These are phyloP conservation scores for Buceros bicornis DNA, from an alignment of 2,797 vertebrate species.

Conservation along the genomic window DNA sequence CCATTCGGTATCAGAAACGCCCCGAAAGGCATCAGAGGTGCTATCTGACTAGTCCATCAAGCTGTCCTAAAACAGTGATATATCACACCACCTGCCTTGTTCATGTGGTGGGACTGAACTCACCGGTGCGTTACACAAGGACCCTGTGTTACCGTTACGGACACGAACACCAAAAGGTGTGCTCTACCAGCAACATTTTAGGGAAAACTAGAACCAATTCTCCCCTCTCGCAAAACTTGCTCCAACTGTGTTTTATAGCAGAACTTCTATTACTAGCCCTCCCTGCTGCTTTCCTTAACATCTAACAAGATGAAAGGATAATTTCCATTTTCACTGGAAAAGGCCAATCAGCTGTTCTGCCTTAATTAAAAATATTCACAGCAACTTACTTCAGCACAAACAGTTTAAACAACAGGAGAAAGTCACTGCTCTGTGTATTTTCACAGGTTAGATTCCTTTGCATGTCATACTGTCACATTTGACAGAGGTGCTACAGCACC, in stretches of 20 bases:
- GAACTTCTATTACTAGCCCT: background rate
- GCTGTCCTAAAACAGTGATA: background rate
- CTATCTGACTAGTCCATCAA: background rate
- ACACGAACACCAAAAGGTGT: background rate
- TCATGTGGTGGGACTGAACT: background rate
- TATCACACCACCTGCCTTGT: background rate
- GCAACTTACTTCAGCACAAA: background rate
- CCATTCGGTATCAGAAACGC: background rate
- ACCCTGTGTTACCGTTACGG: background rate
- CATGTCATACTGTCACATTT: background rate
- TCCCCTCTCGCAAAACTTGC: background rate
- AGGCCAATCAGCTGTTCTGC: background rate
- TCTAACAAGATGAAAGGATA: background rate
- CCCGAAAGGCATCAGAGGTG: background rate
- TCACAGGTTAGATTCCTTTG: background rate
- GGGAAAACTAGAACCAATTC: background rate
- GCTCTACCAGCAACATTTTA: background rate
- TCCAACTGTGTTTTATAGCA: background rate
- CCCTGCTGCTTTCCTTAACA: background rate
- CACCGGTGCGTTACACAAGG: background rate
- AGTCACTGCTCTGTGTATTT: background rate
- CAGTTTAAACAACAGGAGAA: background rate
- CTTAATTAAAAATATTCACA: background rate
- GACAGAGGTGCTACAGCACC: fast-evolving
- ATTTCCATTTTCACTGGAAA: background rate